These are phyloP conservation scores for Caenorhabditis wallacei DNA, from an alignment of 2,888 invertebrate genomes.

Conservation along the genomic window DNA sequence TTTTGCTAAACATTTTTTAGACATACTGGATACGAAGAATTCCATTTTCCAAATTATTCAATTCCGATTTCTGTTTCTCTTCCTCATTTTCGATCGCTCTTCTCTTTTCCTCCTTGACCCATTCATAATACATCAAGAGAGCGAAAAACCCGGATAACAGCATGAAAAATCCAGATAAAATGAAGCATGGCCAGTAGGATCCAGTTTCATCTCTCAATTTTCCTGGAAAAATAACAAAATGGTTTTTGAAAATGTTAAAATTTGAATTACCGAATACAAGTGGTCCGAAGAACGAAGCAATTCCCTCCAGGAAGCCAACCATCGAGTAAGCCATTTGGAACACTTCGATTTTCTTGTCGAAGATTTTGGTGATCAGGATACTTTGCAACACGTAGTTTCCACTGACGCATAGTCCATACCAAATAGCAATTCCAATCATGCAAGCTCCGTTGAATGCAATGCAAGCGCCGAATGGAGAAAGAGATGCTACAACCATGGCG, in stretches of 20 bases:
- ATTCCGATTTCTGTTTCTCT: too few relatives aligned
- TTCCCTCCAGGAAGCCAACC: constrained; percentile 91
- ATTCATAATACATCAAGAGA: not conserved
- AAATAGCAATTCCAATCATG: too few relatives aligned
- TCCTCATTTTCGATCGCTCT: not conserved
- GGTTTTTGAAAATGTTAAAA: too few relatives aligned
- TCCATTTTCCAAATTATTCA: too few relatives aligned
- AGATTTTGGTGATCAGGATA: constrained; percentile 89
- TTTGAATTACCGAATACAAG: constrained; percentile 88
- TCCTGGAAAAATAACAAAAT: not conserved
- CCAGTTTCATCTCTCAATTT: not conserved
- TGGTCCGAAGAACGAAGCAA: constrained; percentile 93
- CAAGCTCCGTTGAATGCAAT: too few relatives aligned
- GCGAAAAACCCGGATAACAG: not conserved
- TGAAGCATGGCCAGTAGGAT: not conserved
- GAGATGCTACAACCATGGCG: not conserved
- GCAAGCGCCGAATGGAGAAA: not conserved
- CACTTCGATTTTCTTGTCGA: constrained; percentile 92
- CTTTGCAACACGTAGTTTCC: constrained; percentile 71
- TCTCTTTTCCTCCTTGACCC: not conserved
- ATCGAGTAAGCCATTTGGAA: constrained; percentile 95
- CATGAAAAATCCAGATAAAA: not conserved
- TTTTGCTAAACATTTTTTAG: too few relatives aligned
- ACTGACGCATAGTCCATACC: constrained; percentile 66
- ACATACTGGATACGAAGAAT: too few relatives aligned